phyloP scores from a whole-genome alignment of 2,888 invertebrate species.

The Apomyelois bistriatella region DNA sequence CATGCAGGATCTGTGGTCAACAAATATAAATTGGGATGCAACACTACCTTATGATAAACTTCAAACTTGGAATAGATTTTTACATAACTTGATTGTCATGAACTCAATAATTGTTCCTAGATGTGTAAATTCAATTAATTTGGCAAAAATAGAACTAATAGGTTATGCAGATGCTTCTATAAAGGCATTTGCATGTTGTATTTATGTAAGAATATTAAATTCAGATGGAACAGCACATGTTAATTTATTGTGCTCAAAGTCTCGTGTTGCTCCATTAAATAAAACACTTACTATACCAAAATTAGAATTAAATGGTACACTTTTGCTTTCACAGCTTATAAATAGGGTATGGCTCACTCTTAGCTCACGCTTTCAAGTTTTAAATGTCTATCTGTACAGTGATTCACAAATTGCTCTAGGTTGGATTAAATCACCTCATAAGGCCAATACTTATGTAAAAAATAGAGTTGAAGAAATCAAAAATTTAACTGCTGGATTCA shows the following conservation, averaged over 20 bases:
- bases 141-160: not conserved
- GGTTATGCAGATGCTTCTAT: not conserved
- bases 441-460: not conserved
- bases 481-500: not conserved
- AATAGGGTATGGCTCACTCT: not conserved
- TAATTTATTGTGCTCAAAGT: not conserved
- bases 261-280: not conserved
- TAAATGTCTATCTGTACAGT: not conserved
- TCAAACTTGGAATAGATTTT: not conserved
- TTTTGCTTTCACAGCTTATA: not conserved
- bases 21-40: too few relatives aligned
- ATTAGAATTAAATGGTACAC: not conserved
- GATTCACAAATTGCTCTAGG: slow-evolving; percentile 5
- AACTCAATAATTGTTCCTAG: not conserved
- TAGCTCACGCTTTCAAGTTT: too few relatives aligned
- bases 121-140: not conserved
- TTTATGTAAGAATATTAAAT: not conserved
- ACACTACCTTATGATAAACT: not conserved
- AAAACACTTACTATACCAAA: not conserved
- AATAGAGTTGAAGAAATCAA: not conserved
- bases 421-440: slow-evolving; percentile 1
- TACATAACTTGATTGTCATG: not conserved
- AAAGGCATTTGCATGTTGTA: not conserved
- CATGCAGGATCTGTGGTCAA: too few relatives aligned
- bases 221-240: not conserved